These are phyloP conservation scores for Coleophora flavipennella DNA, from an alignment of 2,888 invertebrate genomes.

Conservation along the genomic window DNA sequence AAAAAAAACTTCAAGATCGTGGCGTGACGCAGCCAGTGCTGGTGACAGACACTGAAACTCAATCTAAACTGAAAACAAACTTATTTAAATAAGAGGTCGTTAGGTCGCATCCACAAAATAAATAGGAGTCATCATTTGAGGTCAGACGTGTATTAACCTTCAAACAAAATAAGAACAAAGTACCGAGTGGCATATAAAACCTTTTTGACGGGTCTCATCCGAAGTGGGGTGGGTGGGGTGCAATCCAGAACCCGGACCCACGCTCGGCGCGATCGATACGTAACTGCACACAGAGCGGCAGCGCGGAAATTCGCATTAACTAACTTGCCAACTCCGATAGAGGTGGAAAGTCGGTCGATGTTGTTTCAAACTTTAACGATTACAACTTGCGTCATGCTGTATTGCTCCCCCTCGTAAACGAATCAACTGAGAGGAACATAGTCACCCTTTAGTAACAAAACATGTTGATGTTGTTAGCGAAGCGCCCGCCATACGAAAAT, in stretches of 20 bases:
- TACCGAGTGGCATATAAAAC: conserved; percentile 54
- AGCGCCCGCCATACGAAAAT: no score
- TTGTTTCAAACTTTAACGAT: conserved; percentile 66
- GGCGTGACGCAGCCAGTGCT: no score
- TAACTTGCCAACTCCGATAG: conserved; percentile 40
- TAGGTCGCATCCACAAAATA: neutral
- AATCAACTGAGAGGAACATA: conserved; percentile 26
- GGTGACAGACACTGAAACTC: no score
- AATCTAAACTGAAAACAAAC: neutral
- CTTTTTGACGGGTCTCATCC: conserved; percentile 33
- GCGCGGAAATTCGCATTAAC: conserved; percentile 62
- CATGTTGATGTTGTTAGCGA: no score
- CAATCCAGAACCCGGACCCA: conserved; percentile 50
- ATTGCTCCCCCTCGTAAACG: conserved; percentile 39
- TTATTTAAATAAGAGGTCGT: neutral
- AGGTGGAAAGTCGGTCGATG: conserved; percentile 64
- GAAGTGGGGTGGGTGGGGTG: conserved; percentile 27
- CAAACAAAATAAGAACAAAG: conserved; percentile 70
- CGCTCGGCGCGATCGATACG: conserved; percentile 65
- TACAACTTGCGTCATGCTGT: conserved; percentile 28
- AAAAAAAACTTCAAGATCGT: no score
- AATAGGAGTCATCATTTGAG: conserved; percentile 27
- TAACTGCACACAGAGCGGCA: conserved; percentile 37
- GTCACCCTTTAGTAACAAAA: neutral
- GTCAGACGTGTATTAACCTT: conserved; percentile 66